Base-by-base conservation (phyloP, 2,888 invertebrate species). In the Thymelicus lineola region DNA sequence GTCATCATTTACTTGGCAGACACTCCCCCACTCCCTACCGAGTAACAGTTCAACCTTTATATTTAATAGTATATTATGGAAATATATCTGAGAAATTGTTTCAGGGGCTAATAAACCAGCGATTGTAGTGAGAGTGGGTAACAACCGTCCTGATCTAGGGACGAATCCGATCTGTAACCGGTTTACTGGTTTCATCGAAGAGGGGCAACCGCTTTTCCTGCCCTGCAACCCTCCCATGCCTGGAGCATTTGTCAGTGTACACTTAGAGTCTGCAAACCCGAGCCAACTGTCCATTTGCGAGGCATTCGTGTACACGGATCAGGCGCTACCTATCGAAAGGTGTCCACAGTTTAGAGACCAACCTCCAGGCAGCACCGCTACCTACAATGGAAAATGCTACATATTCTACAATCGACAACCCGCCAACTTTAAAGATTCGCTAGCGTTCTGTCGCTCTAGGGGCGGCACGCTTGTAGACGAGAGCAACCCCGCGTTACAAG, bases 171-270 rank as follows among this genome's bases (percentile, higher is more conserved):
- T 98, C 78, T 98, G 98, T 91, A 98, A 98, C 90, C 95, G 97
- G 6, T 98, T 97, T 89, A 97, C 96, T 7, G 98, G 98, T 1
- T 95, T 96, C 73, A 90, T 98, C 12, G 97, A 98, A 84, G 98
- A 98, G 85, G 98, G 98, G 0, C 97, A 98, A 81, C 98, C 98
- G 0, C 94, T 98, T 7, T 98, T 98, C 90, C 89, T 98, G 64
- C 98, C 98, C 0, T 98, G 98, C 92, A 98, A 98, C 88, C 98
- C 98, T 0, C 98, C 98, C 0, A 98, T 98, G 97, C 98, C 98
- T 0, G 98, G 98, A 0, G 98, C 98, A 9, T 98, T 98, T 86
- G 98, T 98, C 73, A 98, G 97, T 77, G 98, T 98, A 0, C 98
- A 98, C 82, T 86, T 98, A 70, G 98, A 98, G 90, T 96, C 96